Conservation (phyloP, 1,140 invertebrate species). For the Caerostris extrusa region DNA sequence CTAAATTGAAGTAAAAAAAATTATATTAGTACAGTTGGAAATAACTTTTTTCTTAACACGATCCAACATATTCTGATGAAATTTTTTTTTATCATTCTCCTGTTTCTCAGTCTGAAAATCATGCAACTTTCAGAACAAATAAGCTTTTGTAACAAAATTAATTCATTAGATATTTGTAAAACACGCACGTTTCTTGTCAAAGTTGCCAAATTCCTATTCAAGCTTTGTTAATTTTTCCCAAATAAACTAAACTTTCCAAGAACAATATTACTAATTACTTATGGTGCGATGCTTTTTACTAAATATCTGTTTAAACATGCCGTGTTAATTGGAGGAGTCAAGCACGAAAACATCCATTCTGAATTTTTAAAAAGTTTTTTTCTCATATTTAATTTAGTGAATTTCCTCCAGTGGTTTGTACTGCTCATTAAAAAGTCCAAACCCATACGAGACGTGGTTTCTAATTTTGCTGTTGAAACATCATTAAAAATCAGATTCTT, state of each 20-base stretch:
- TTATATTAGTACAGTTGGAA: too few relatives aligned
- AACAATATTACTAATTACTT: constrained; percentile 50
- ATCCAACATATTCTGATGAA: too few relatives aligned
- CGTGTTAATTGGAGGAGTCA: background rate
- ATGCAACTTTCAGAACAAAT: background rate
- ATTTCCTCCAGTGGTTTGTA: background rate
- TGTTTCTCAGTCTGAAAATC: too few relatives aligned
- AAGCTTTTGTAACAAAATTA: background rate
- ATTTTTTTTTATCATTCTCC: too few relatives aligned
- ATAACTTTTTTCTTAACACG: too few relatives aligned
- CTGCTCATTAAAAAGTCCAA: constrained; percentile 25
- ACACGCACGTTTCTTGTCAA: constrained; percentile 1
- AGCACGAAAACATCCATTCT: background rate
- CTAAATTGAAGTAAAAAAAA: too few relatives aligned
- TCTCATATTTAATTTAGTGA: background rate
- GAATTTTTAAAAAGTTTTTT: background rate
- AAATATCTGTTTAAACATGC: constrained; percentile 25
- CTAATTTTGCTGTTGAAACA: constrained; percentile 37
- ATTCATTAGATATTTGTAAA: background rate
- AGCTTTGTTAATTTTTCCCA: constrained; percentile 5
- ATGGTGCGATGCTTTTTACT: background rate
- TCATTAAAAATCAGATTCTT: constrained; percentile 23
- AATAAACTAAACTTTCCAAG: constrained; percentile 30
- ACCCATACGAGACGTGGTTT: background rate
- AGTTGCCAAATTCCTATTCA: background rate